Evolutionary conservation across 2,888 invertebrate species (phyloP).

Genomic region (Cheilosia grossa): DNA sequence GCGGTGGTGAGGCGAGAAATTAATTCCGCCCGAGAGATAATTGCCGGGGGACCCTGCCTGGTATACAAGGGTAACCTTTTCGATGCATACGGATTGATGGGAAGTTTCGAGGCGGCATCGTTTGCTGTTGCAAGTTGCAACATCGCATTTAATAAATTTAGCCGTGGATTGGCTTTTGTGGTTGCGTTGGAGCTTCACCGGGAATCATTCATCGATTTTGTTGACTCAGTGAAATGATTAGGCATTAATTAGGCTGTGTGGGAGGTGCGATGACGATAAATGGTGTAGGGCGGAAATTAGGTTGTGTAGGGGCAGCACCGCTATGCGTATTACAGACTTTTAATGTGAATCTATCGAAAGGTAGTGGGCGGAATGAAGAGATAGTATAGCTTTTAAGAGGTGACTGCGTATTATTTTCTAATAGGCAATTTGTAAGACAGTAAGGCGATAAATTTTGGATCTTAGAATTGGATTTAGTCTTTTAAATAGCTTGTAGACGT

Average conservation of each 20-base stretch:
- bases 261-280: conserved; percentile 33
- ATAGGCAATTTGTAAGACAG: too few species aligned
- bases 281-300: conserved; percentile 32
- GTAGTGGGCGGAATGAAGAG: conserved; percentile 12
- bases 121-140: conserved; percentile 59
- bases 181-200: conserved; percentile 40
- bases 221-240: conserved; percentile 51
- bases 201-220: conserved; percentile 33
- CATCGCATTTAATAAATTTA: conserved; percentile 17
- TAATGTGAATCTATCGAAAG: neutral
- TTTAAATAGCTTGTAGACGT: too few species aligned
- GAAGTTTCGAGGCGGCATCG: conserved; percentile 60
- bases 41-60: conserved; percentile 30
- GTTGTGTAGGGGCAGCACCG: conserved; percentile 33
- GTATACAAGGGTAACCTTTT: conserved; percentile 46
- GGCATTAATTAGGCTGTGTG: conserved; percentile 58
- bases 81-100: conserved; percentile 46
- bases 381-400: neutral
- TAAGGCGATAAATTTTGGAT: too few species aligned
- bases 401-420: neutral
- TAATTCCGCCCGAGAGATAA: conserved; percentile 68
- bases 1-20: conserved; percentile 54
- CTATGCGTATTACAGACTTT: neutral
- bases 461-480: too few species aligned
- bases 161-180: conserved; percentile 15